Percentiles rank a stretch among this genome's conserved stretches.
Evolutionary conservation across 2,888 invertebrate species (phyloP).

Genomic region (Thymelicus sylvestris): DNA sequence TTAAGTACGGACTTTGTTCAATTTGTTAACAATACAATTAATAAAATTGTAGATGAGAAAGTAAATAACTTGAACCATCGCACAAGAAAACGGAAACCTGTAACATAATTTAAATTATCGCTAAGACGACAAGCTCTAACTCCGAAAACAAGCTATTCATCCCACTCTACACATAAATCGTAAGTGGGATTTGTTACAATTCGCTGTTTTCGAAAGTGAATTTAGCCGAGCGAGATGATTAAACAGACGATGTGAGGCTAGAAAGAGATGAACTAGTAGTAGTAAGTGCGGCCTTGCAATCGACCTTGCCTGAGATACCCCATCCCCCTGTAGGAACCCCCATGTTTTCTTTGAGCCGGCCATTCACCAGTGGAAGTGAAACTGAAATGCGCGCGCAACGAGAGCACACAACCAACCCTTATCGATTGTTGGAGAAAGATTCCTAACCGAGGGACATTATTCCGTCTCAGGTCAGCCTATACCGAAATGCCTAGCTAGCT

Average conservation of each 20-base stretch:
- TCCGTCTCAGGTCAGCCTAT: slow-evolving; percentile 54
- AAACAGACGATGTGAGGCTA: slow-evolving; percentile 40
- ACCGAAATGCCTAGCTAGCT: slow-evolving; percentile 47
- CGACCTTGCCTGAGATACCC: slow-evolving; percentile 68
- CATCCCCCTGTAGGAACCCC: slow-evolving; percentile 61
- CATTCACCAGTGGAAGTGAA: slow-evolving; percentile 75
- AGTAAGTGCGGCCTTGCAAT: slow-evolving; percentile 74
- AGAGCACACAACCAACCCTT: slow-evolving; percentile 58
- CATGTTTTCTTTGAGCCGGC: slow-evolving; percentile 66
- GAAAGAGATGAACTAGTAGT: slow-evolving; percentile 66
- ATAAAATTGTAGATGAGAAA: not conserved
- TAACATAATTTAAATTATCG: not conserved
- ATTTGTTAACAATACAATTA: too few relatives aligned
- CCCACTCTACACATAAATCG: slow-evolving; percentile 56
- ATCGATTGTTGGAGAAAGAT: slow-evolving; percentile 70
- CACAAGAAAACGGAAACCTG: not conserved
- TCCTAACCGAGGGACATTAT: slow-evolving; percentile 55
- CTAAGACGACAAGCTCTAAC: slow-evolving; percentile 22
- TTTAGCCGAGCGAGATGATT: slow-evolving; percentile 55
- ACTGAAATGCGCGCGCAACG: slow-evolving; percentile 74
- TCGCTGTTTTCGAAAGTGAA: slow-evolving; percentile 70
- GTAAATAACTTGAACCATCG: not conserved
- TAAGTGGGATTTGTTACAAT: slow-evolving; percentile 58
- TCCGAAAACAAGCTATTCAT: slow-evolving; percentile 42
- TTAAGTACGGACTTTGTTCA: too few relatives aligned